Conservation (phyloP, 2,888 invertebrate genomes). For the Octonoba sinensis region DNA sequence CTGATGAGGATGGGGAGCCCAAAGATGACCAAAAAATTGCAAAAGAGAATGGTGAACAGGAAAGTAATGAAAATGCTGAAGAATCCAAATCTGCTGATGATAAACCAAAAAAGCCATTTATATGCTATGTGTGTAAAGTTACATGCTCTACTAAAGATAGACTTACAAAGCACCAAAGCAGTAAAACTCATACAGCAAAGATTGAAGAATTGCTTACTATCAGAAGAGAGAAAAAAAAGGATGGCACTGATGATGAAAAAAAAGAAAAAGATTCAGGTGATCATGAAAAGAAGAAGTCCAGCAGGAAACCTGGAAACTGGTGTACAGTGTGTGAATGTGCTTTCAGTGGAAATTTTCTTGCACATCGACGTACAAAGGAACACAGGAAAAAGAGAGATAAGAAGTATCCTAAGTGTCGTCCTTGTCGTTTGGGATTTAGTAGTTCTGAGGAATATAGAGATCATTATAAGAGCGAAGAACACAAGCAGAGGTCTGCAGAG, state of each 20-base stretch:
- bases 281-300: constrained; percentile 34
- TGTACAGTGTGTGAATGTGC: constrained; percentile 62
- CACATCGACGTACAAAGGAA: constrained; percentile 61
- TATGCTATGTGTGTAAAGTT: constrained; percentile 60
- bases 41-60: constrained; percentile 56
- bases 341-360: constrained; percentile 56
- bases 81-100: constrained; percentile 22
- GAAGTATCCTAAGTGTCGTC: constrained; percentile 61
- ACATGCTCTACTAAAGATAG: constrained; percentile 42
- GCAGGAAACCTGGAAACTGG: constrained; percentile 56
- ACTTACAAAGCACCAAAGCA: constrained; percentile 35
- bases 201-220: constrained; percentile 51
- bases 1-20: constrained; percentile 41
- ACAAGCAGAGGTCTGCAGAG: constrained; percentile 58
- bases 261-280: constrained; percentile 32
- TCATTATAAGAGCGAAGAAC: constrained; percentile 60
- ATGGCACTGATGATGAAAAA: constrained; percentile 30
- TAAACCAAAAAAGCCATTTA: constrained; percentile 29
- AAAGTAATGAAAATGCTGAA: constrained; percentile 27
- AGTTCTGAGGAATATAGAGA: constrained; percentile 61
- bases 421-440: constrained; percentile 59
- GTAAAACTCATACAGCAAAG: constrained; percentile 46
- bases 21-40: constrained; percentile 22
- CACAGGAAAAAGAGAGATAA: constrained; percentile 60
- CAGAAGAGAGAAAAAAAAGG: constrained; percentile 44